Evolutionary conservation across 2,797 vertebrate genomes (phyloP), one percentile per base, ranked within the genome.

Genomic region (Enoplosus armatus): DNA sequence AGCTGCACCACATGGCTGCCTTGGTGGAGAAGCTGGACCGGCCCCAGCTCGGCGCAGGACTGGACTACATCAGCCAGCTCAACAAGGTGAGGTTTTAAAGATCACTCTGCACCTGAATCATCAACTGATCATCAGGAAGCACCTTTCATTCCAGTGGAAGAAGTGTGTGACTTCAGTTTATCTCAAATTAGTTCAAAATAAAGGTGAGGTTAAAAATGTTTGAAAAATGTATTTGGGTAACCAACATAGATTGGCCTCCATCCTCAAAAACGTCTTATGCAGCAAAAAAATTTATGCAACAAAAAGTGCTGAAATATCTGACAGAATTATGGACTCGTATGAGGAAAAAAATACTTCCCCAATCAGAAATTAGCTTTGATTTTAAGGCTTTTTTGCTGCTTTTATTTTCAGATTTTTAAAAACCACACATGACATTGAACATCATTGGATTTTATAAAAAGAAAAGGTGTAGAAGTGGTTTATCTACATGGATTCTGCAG

Each of bases 1-100:
- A 98, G 90, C 94, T 99, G 77, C 98, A 97, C 74, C 95, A 98
- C 85, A 98, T 99, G 97, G 93, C 92, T 22, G 85, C 87, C 56
- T 83, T 95, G 55, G 95, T 94, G 56, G 97, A 97, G 79, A 96
- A 96, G 85, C 88, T 96, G 90, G 97, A 98, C 22, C 68, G 95
- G 1, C 63, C 95, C 1, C 94, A 95, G 87, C 91, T 93, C 41
- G 85, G 86, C 15, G 88, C 93, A 0, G 80, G 93, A 4, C 5
- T 91, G 0, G 93, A 96, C 72, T 92, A 94, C 22, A 92, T 96
- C 45, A 94, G 98, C 83, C 97, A 95, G 79, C 85, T 97, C 0
- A 94, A 95, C 87, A 97, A 99, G 97, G 98, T 99, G 87, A 89
- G 80, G n/a, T 26, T 31, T 48, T 24, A 1, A 1, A 24, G 39